These are phyloP conservation scores for Anarsia innoxiella DNA, from an alignment of 2,888 invertebrate species.

Conservation along the genomic window DNA sequence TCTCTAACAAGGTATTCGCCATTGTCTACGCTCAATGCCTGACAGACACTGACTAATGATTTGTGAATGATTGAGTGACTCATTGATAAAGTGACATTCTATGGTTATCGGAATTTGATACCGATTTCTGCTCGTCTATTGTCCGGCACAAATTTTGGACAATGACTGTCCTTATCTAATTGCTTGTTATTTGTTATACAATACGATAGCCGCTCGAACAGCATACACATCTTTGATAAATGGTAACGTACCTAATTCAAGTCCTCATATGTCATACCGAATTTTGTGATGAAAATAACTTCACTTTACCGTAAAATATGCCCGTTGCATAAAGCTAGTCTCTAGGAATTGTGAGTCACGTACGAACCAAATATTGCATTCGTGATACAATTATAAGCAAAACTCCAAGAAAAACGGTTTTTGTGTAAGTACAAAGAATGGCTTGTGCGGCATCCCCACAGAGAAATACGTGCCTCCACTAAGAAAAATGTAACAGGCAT, in stretches of 20 bases:
- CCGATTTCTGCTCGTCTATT: slow-evolving; percentile 23
- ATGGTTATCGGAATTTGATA: slow-evolving; percentile 37
- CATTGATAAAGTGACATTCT: slow-evolving; percentile 50
- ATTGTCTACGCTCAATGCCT: slow-evolving; percentile 41
- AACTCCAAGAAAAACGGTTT: slow-evolving; percentile 32
- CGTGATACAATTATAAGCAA: slow-evolving; percentile 50
- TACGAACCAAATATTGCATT: slow-evolving; percentile 38
- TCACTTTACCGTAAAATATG: too few relatives aligned
- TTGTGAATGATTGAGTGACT: slow-evolving; percentile 55
- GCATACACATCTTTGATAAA: too few relatives aligned
- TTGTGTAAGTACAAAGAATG: slow-evolving; percentile 43
- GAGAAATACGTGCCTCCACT: slow-evolving; percentile 59
- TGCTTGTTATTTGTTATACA: slow-evolving; percentile 1
- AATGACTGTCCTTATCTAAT: slow-evolving; percentile 1
- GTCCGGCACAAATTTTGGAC: slow-evolving; percentile 18
- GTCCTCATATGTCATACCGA: too few relatives aligned
- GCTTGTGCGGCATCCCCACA: slow-evolving; percentile 43
- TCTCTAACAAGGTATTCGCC: slow-evolving; percentile 34
- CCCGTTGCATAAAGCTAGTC: slow-evolving; percentile 12
- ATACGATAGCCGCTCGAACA: too few relatives aligned
- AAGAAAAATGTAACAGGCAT: slow-evolving; percentile 66
- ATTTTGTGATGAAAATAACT: too few relatives aligned
- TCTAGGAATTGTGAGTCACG: slow-evolving; percentile 36
- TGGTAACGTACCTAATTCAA: too few relatives aligned
- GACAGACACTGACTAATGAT: slow-evolving; percentile 53